Evolutionary conservation across 2,113 vertebrate genomes (phyloP).

Genomic region (Chaetodon trifascialis): DNA sequence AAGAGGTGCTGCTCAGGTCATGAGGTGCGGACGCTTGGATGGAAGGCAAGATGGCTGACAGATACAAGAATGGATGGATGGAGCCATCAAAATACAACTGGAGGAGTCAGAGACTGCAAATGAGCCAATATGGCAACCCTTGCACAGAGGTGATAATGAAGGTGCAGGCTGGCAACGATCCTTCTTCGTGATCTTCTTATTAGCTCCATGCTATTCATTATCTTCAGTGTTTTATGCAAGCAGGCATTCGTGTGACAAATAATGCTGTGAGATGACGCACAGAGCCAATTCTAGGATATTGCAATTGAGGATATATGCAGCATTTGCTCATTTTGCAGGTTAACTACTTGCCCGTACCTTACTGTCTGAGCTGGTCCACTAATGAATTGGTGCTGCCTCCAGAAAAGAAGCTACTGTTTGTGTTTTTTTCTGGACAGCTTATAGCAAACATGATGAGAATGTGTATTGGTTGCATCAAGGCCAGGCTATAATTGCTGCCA

Average conservation of each 20-base stretch:
- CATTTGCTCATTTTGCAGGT: constrained; percentile 37
- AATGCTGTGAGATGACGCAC: constrained; percentile 13
- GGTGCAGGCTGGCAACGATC: constrained; percentile 17
- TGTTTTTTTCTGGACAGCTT: constrained; percentile 31
- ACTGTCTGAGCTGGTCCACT: constrained; percentile 17
- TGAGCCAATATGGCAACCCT: constrained; percentile 14
- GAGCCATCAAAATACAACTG: constrained; percentile 23
- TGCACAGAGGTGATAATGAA: constrained; percentile 25
- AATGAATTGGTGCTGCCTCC: constrained; percentile 36
- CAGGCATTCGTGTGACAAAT: constrained; percentile 39
- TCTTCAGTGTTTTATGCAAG: constrained; percentile 23
- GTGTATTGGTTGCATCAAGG: constrained; percentile 33
- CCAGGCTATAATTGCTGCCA: constrained; percentile 37
- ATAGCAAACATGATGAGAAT: constrained; percentile 41
- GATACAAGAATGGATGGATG: constrained; percentile 16
- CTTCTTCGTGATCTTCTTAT: constrained; percentile 27
- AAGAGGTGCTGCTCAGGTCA: constrained; percentile 42
- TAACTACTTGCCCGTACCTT: constrained; percentile 27
- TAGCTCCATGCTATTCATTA: constrained; percentile 40
- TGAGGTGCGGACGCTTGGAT: constrained; percentile 3
- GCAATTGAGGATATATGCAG: constrained; percentile 39
- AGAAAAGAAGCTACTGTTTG: background rate
- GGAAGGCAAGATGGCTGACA: constrained; percentile 22
- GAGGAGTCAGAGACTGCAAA: constrained; percentile 2
- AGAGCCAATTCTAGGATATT: constrained; percentile 10